phyloP scores from a whole-genome alignment of 2,113 vertebrate genomes.

The Neogobius melanostomus region DNA sequence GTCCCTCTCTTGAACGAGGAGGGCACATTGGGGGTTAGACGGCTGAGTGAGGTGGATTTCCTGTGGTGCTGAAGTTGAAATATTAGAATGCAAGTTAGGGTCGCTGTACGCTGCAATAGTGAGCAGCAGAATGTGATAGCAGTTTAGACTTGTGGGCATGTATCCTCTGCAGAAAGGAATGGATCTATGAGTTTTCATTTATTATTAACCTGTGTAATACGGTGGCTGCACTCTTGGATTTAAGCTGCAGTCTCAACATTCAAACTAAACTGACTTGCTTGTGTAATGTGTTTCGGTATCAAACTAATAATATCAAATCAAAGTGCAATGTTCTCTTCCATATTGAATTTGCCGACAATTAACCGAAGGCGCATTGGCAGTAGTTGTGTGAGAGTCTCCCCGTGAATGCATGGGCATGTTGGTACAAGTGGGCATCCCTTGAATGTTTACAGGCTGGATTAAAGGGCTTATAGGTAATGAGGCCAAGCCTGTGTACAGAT shows the following conservation, averaged over 20 bases:
- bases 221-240: not conserved
- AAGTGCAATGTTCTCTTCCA: conserved; percentile 5
- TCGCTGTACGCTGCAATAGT: conserved; percentile 17
- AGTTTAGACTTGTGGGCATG: not conserved
- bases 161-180: conserved; percentile 8
- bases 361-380: conserved; percentile 5
- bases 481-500: conserved; percentile 67
- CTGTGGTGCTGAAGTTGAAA: conserved; percentile 25
- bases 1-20: conserved; percentile 44
- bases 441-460: conserved; percentile 66
- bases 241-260: not conserved
- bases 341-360: conserved; percentile 11
- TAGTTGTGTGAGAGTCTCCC: not conserved
- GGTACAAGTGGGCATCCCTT: conserved; percentile 50
- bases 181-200: conserved; percentile 1
- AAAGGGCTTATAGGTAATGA: conserved; percentile 61
- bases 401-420: conserved; percentile 48
- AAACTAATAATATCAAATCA: conserved; percentile 4
- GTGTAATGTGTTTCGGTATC: not conserved
- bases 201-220: not conserved
- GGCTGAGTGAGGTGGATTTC: conserved; percentile 33
- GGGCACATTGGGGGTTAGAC: not conserved
- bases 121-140: conserved; percentile 18
- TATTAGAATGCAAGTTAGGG: conserved; percentile 19
- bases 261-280: not conserved